Percentiles rank a stretch among this genome's conserved stretches.
These are phyloP conservation scores for Zeugodacus cucurbitae DNA, from an alignment of 1,140 invertebrate species.

Conservation along the genomic window DNA sequence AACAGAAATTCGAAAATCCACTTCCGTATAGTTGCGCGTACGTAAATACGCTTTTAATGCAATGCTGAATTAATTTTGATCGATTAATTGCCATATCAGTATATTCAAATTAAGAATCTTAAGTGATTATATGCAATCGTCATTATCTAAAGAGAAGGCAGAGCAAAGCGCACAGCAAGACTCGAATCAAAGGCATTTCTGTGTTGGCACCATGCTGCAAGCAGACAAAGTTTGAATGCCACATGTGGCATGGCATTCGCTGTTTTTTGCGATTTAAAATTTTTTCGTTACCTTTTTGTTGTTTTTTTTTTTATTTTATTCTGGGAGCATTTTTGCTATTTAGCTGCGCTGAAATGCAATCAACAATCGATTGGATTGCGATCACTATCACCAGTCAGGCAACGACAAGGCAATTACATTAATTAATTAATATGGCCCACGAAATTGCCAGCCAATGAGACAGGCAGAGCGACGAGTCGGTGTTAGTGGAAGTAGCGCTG, in stretches of 20 bases:
- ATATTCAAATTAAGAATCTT: slow-evolving; percentile 35
- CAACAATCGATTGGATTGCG: slow-evolving; percentile 53
- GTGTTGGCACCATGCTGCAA: not conserved
- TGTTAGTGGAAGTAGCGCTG: not conserved
- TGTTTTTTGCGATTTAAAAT: not conserved
- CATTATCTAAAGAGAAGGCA: not conserved
- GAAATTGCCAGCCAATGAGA: slow-evolving; percentile 29
- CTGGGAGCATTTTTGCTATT: not conserved
- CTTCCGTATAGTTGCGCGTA: not conserved
- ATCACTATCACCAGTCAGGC: slow-evolving; percentile 59
- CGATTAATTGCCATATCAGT: slow-evolving; percentile 25
- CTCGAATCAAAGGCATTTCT: not conserved
- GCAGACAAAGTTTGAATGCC: not conserved
- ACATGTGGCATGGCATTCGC: slow-evolving; percentile 27
- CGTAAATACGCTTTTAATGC: not conserved
- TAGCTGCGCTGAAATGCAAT: slow-evolving; percentile 32
- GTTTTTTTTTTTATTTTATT: not conserved
- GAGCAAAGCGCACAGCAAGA: not conserved
- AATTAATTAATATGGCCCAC: slow-evolving; percentile 60
- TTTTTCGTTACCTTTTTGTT: not conserved
- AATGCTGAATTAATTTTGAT: not conserved
- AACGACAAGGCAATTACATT: slow-evolving; percentile 65
- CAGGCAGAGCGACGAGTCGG: not conserved
- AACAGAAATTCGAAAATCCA: not conserved
- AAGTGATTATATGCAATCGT: slow-evolving; percentile 15